Evolutionary conservation across 2,113 vertebrate genomes (phyloP).

Genomic region (Campylorhamphus procurvoides): DNA sequence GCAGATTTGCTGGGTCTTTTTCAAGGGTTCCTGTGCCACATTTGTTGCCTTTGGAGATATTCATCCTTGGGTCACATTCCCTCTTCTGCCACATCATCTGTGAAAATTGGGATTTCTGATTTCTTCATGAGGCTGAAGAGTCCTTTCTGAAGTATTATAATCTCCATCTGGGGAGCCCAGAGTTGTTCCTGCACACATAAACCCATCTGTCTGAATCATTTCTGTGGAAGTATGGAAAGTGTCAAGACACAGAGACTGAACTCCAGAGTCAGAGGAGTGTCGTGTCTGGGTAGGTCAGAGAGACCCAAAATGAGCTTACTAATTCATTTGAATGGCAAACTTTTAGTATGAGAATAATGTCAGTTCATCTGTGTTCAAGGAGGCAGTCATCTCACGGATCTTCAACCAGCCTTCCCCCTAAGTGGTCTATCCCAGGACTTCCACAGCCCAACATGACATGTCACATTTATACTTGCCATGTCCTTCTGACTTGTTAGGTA

Average conservation of each 20-base stretch:
- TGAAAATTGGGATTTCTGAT: not conserved
- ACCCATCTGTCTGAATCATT: not conserved
- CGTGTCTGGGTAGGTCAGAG: not conserved
- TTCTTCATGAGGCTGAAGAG: not conserved
- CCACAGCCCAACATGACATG: not conserved
- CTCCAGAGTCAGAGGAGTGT: not conserved
- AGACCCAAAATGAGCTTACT: not conserved
- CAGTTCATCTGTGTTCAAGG: not conserved
- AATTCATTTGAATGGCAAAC: not conserved
- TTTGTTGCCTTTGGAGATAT: not conserved
- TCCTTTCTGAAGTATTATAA: not conserved
- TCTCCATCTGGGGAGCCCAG: not conserved
- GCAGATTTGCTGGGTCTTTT: not conserved
- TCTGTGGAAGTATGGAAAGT: not conserved
- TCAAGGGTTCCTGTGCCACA: not conserved
- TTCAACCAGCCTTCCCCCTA: rapidly evolving
- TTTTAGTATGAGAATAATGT: not conserved
- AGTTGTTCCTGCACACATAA: not conserved
- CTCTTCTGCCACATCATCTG: not conserved
- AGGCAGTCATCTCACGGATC: not conserved
- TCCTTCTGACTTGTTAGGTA: not conserved
- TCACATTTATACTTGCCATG: not conserved
- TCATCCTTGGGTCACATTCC: not conserved
- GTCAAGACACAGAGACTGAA: not conserved
- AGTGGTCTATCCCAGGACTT: not conserved